Percentiles rank a stretch among this genome's conserved stretches.
Conservation (phyloP, 2,797 vertebrate genomes). For the Clarias platycephalus region DNA sequence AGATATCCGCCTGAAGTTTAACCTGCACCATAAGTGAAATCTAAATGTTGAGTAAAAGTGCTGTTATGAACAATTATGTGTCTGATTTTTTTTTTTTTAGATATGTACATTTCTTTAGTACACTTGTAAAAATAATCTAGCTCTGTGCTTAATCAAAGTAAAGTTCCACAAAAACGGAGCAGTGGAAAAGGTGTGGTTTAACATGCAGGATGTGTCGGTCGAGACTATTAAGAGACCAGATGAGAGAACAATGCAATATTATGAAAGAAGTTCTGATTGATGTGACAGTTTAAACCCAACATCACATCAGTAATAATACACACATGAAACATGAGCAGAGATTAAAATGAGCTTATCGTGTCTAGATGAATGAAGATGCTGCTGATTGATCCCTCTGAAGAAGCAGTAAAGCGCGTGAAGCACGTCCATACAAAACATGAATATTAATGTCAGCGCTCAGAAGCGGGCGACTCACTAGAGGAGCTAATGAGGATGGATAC, state of each 20-base stretch:
- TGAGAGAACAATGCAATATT: not conserved
- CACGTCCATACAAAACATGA: constrained; percentile 73
- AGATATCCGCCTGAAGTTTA: too few species aligned
- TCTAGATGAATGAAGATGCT: constrained; percentile 60
- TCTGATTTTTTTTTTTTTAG: too few species aligned
- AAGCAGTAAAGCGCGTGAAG: constrained; percentile 68
- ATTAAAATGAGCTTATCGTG: constrained; percentile 56
- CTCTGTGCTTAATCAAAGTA: not conserved
- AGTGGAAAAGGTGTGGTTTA: not conserved
- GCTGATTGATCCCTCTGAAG: constrained; percentile 63
- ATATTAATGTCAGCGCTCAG: constrained; percentile 78
- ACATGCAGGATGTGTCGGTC: not conserved
- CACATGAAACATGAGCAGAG: constrained; percentile 21
- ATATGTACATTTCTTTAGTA: too few species aligned
- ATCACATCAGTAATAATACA: not conserved
- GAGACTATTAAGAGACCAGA: not conserved
- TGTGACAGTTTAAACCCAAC: constrained; percentile 8
- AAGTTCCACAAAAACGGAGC: not conserved
- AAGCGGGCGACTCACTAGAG: constrained; percentile 66
- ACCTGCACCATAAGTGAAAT: too few species aligned
- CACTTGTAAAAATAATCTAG: not conserved
- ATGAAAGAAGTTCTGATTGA: not conserved
- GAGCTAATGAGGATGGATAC: constrained; percentile 81
- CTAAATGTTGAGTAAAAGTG: too few species aligned
- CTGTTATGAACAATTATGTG: too few species aligned